A percentile compares a stretch with the other conserved stretches of the same genome.
These are phyloP conservation scores for Sebastiscus albofasciatus DNA, from an alignment of 2,797 vertebrate species.

Conservation along the genomic window DNA sequence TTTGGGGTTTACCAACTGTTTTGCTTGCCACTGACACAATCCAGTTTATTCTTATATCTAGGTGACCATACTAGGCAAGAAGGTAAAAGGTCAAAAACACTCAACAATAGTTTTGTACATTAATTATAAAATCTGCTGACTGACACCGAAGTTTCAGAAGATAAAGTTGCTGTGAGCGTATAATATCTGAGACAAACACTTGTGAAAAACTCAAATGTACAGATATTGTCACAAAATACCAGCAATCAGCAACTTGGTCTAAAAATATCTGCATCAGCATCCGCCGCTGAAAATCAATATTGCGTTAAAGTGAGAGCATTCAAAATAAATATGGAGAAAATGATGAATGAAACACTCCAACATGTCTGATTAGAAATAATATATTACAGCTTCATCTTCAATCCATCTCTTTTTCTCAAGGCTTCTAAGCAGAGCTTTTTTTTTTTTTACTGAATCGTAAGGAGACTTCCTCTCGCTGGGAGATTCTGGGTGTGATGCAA, in stretches of 20 bases:
- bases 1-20: no score
- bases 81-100: no score
- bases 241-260: background rate
- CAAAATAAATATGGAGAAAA: background rate
- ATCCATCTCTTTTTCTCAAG: background rate
- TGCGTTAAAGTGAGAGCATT: background rate
- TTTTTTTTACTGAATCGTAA: conserved; percentile 18
- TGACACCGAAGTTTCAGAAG: no score
- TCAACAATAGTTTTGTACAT: no score
- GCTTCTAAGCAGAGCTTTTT: conserved; percentile 7
- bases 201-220: background rate
- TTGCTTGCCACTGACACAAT: no score
- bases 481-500: conserved; percentile 42
- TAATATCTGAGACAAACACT: background rate
- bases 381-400: background rate
- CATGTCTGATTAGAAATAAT: conserved; percentile 14
- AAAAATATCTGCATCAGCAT: conserved; percentile 7
- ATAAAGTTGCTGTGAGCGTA: no score
- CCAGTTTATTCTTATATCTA: no score
- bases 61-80: no score
- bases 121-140: no score
- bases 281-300: background rate
- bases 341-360: conserved; percentile 1
- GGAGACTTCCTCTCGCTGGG: conserved; percentile 32
- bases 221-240: background rate